Evolutionary conservation across 92 coral and sea anemone genomes (phyloP).

Genomic region (Zoanthus gigantus): DNA sequence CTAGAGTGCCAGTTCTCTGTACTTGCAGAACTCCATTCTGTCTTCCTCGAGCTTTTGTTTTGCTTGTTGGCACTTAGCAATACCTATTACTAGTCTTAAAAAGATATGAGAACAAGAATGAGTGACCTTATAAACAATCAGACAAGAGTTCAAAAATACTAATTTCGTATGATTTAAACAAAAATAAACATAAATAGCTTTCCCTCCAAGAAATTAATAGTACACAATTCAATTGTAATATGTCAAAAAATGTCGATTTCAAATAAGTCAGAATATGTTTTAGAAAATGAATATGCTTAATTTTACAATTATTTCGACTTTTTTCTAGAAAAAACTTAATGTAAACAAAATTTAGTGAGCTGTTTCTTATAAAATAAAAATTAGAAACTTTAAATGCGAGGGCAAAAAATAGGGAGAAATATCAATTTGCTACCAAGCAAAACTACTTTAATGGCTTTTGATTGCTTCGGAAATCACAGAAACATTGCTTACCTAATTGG

Average conservation of each 20-base stretch:
- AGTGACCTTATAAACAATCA: not conserved
- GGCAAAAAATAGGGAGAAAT: not conserved
- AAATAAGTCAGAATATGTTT: too few species aligned
- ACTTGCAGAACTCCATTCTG: too few species aligned
- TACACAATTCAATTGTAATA: too few species aligned
- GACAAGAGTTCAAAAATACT: not conserved
- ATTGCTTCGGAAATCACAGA: not conserved
- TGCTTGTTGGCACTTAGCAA: too few species aligned
- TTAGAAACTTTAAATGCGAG: not conserved
- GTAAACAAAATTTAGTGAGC: not conserved
- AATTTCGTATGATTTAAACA: not conserved
- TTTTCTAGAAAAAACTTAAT: not conserved
- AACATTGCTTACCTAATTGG: not conserved
- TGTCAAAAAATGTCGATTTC: too few species aligned
- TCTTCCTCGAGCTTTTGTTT: too few species aligned
- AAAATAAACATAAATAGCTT: not conserved
- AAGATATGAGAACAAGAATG: not conserved
- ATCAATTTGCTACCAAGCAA: not conserved
- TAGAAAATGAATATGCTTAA: too few species aligned
- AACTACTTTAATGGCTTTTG: constrained; percentile 14
- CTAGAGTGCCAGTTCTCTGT: too few species aligned
- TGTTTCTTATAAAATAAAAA: too few species aligned
- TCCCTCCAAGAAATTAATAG: too few species aligned
- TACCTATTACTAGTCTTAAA: not conserved
- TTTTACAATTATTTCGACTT: too few species aligned